Evolutionary conservation across 2,888 invertebrate species (phyloP).

Genomic region (Diadegma fenestrale): DNA sequence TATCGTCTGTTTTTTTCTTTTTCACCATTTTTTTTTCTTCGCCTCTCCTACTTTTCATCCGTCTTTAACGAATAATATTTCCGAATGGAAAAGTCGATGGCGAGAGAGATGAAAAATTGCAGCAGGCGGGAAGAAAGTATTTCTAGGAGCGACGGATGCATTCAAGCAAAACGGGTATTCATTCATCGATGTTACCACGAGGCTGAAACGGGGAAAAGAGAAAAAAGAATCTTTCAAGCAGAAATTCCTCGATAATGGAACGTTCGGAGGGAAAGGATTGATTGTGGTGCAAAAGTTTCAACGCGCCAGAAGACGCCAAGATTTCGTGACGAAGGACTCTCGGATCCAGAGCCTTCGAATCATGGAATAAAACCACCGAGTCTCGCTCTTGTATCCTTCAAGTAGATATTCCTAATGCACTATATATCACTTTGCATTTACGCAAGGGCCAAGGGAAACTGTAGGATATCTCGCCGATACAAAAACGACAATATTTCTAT

Average conservation of each 20-base stretch:
- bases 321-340: conserved; percentile 34
- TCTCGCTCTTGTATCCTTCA: neutral
- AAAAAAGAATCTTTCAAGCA: conserved; percentile 49
- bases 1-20: conserved; percentile 4
- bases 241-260: conserved; percentile 65
- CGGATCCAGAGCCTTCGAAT: conserved; percentile 28
- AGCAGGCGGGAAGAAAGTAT: conserved; percentile 35
- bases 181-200: conserved; percentile 60
- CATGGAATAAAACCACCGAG: conserved; percentile 29
- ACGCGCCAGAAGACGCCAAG: conserved; percentile 29
- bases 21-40: conserved; percentile 1
- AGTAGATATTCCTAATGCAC: neutral
- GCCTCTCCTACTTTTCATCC: conserved; percentile 7
- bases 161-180: conserved; percentile 65
- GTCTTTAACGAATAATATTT: conserved; percentile 50
- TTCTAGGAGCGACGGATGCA: conserved; percentile 53
- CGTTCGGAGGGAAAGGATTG: conserved; percentile 59
- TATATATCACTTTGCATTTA: no score
- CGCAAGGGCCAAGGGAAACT: no score
- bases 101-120: conserved; percentile 46
- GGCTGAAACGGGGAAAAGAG: conserved; percentile 26
- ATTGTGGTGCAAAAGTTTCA: conserved; percentile 64
- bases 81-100: conserved; percentile 17
- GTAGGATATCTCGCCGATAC: no score
- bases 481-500: no score